phyloP scores from a whole-genome alignment of 2,888 invertebrate species.

The Acleris holmiana region DNA sequence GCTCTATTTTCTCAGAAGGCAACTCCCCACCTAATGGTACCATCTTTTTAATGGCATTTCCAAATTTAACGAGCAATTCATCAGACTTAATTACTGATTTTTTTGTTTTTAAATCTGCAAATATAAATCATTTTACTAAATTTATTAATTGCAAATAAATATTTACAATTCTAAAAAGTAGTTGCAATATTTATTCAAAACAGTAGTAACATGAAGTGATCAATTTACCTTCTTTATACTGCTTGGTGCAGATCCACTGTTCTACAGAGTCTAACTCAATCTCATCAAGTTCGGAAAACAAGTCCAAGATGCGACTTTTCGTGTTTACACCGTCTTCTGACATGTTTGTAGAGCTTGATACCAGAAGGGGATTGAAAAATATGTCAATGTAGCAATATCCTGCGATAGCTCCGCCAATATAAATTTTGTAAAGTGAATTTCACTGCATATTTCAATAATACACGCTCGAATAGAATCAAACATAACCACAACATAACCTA shows the following conservation, averaged over 20 bases:
- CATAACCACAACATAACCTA: too few relatives aligned
- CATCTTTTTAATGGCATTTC: constrained; percentile 62
- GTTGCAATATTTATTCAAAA: background rate
- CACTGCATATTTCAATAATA: too few relatives aligned
- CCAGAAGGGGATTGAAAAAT: background rate
- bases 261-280: constrained; percentile 61
- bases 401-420: too few relatives aligned
- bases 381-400: background rate
- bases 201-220: background rate
- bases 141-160: too few relatives aligned
- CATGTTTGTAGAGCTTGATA: constrained; percentile 43
- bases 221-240: constrained; percentile 65
- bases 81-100: constrained; percentile 56
- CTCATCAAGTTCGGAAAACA: constrained; percentile 62
- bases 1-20: constrained; percentile 66
- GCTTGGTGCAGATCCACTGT: constrained; percentile 67
- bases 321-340: constrained; percentile 53
- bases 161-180: too few relatives aligned
- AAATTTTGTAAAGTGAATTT: too few relatives aligned
- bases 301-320: constrained; percentile 62
- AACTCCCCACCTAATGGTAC: constrained; percentile 72
- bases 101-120: constrained; percentile 64
- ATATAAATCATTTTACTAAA: background rate
- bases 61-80: constrained; percentile 62
- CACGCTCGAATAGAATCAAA: too few relatives aligned